phyloP scores from a whole-genome alignment of 2,797 vertebrate genomes.

The Fistularia tabacaria region DNA sequence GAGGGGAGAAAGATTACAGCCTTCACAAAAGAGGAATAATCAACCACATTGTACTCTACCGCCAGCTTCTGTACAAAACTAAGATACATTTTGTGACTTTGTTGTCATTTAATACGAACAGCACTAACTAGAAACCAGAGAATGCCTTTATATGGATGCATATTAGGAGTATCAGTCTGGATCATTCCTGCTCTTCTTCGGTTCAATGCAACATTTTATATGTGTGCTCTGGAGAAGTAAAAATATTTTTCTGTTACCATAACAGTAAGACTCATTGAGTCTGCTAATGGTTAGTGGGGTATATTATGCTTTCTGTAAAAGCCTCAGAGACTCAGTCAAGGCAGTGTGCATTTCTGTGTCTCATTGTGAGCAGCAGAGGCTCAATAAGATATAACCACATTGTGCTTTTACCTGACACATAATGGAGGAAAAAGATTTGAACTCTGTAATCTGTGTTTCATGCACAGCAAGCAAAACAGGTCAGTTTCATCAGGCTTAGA shows the following conservation, averaged over 20 bases:
- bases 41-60: constrained; percentile 26
- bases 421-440: background rate
- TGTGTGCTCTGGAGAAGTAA: constrained; percentile 39
- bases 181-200: constrained; percentile 42
- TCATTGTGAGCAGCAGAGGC: constrained; percentile 17
- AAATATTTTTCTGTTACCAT: constrained; percentile 68
- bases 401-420: background rate
- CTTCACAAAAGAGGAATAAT: constrained; percentile 28
- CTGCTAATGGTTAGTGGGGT: constrained; percentile 50
- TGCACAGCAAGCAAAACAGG: constrained; percentile 3
- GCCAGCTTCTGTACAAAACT: constrained; percentile 19
- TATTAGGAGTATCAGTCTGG: constrained; percentile 25
- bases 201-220: constrained; percentile 54
- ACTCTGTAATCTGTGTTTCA: constrained; percentile 1
- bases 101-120: constrained; percentile 49
- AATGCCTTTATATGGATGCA: constrained; percentile 57
- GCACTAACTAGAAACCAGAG: constrained; percentile 23
- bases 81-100: constrained; percentile 42
- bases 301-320: constrained; percentile 46
- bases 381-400: background rate
- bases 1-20: constrained; percentile 37
- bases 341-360: constrained; percentile 20
- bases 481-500: background rate
- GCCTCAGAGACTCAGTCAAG: constrained; percentile 29
- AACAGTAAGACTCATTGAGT: constrained; percentile 53